A percentile compares a stretch with the other conserved stretches of the same genome.
These are phyloP conservation scores for Watsonalla cultraria DNA, from an alignment of 2,888 invertebrate genomes.

Conservation along the genomic window DNA sequence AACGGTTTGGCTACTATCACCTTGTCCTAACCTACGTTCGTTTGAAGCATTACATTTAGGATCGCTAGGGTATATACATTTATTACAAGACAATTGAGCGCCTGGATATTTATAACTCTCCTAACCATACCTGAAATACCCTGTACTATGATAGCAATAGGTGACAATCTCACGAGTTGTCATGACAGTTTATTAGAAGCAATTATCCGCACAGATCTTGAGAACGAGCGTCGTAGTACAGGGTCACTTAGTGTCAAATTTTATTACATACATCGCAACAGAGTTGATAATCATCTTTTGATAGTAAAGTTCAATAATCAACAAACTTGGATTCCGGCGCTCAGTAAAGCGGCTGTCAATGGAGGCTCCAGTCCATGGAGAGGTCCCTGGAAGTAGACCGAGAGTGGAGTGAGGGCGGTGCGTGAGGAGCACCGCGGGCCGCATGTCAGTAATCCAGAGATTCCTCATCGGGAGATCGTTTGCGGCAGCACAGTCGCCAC, in stretches of 20 bases:
- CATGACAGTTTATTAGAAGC: no score
- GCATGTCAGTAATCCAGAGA: constrained; percentile 81
- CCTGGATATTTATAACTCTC: constrained; percentile 35
- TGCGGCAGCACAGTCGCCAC: constrained; percentile 81
- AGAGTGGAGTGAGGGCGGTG: constrained; percentile 68
- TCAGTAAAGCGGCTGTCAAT: constrained; percentile 75
- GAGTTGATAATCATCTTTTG: not conserved
- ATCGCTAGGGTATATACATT: constrained; percentile 58
- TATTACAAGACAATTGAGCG: constrained; percentile 67
- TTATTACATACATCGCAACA: not conserved
- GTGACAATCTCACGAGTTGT: not conserved
- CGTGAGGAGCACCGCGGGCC: constrained; percentile 72
- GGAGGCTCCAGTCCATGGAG: constrained; percentile 72
- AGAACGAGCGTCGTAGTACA: no score
- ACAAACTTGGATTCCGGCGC: constrained; percentile 55
- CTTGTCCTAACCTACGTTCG: constrained; percentile 70
- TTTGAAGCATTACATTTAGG: constrained; percentile 51
- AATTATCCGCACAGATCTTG: no score
- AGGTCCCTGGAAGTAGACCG: constrained; percentile 65
- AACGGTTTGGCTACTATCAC: constrained; percentile 70
- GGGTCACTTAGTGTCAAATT: not conserved
- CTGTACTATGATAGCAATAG: not conserved
- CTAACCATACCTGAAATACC: constrained; percentile 9
- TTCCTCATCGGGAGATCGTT: constrained; percentile 78
- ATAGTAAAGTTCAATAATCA: constrained; percentile 31